Base-by-base conservation (phyloP, 1,140 invertebrate genomes). In the Papilio machaon region DNA sequence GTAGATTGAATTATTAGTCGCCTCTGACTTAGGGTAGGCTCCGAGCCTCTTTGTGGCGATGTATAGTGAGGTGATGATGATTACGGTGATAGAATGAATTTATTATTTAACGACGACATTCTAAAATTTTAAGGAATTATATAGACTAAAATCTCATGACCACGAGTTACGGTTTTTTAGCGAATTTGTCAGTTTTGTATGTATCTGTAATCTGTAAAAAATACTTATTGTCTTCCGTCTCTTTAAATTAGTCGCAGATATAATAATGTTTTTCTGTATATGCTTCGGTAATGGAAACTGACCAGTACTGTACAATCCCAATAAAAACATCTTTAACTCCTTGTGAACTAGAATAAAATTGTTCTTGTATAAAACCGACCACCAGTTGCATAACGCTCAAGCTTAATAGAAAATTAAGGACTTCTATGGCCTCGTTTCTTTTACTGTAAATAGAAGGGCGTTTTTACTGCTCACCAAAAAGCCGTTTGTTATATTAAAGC, bases 391-490 rank as follows among this genome's bases (percentile, higher is more conserved):
- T 35, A 70, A 15, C 11, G 64, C 11, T 64, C 60, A 64, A 38
- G 23, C 64, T 70, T 35, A 70, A 70, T 70, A 70, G 64, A 70
- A 70, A 70, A 15, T 70, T 35, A 70, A 70, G 64, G 64, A 70
- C 64, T 70, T 2, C 1, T 64, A 70, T 35, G 23, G 30, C 64
- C 64, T 70, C 30, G 30, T 35, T 35, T 70, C 23, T 70, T 70
- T 70, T 70, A 70, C 10, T 35, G 64, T 70, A 15, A 70, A 35
- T 30, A 30, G 64, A 70, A 70, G 64, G 64, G 64, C 64, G 64
- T 70, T 70, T 70, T 70, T 70, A 70, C 64, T 35, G 60, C 58
- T 64, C 60, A 5, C 64, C 23, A 70, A 70, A 70, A 35, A 70
- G 30, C 64, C 64, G 64, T 35, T 19, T 38, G 23, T 67, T 35